phyloP scores from a whole-genome alignment of 2,888 invertebrate genomes.

The Oxytorus armatus region DNA sequence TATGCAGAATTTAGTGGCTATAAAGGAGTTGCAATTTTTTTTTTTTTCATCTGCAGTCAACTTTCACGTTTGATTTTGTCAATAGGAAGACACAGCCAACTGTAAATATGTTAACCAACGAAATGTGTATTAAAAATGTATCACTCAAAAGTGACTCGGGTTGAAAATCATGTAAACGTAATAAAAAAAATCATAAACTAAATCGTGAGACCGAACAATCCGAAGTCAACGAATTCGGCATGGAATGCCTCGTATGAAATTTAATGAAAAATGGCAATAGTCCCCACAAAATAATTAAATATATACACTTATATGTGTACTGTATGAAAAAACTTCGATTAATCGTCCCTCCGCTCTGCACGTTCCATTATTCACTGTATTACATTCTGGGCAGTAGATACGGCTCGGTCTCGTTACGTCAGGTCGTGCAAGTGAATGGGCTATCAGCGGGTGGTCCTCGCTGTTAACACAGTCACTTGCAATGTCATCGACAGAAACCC shows the following conservation, averaged over 20 bases:
- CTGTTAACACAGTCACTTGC: slow-evolving; percentile 58
- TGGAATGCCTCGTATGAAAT: no score
- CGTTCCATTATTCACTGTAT: slow-evolving; percentile 7
- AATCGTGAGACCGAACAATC: no score
- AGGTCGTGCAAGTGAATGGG: slow-evolving; percentile 52
- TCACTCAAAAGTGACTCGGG: no score
- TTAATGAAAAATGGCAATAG: background rate
- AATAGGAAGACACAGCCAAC: background rate
- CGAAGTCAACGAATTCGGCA: no score
- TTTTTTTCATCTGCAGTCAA: no score
- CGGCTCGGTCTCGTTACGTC: slow-evolving; percentile 58
- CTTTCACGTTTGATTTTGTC: no score
- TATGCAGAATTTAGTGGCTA: no score
- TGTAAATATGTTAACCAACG: background rate
- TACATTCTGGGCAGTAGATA: slow-evolving; percentile 43
- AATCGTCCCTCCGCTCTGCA: slow-evolving; percentile 1
- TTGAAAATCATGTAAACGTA: no score
- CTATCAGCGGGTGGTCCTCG: slow-evolving; percentile 61
- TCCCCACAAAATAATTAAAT: background rate
- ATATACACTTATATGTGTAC: background rate
- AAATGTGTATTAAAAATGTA: no score
- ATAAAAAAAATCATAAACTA: no score
- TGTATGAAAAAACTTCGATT: slow-evolving; percentile 9
- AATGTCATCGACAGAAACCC: slow-evolving; percentile 73
- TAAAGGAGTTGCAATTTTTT: no score